A percentile compares a stretch with the other conserved stretches of the same genome.
Evolutionary conservation across 2,113 vertebrate genomes (phyloP).

Genomic region (Vireo altiloquus): DNA sequence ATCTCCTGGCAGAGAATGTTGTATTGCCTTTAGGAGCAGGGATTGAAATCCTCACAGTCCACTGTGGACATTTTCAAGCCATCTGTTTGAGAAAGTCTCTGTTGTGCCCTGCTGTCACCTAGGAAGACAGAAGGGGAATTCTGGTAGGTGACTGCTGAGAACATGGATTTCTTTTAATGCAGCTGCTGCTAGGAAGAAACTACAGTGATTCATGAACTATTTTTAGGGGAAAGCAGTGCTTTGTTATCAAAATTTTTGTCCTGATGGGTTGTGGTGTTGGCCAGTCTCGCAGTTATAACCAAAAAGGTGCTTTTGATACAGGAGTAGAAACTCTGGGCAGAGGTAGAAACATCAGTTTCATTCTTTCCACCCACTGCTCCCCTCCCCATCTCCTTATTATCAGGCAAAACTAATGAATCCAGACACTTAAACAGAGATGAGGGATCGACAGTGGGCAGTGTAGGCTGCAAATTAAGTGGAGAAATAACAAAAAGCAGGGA

Average conservation of each 20-base stretch:
- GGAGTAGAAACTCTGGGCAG: constrained; percentile 36
- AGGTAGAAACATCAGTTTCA: neutral
- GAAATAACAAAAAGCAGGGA: neutral
- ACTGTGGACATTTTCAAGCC: neutral
- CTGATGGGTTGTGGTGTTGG: neutral
- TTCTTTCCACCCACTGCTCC: neutral
- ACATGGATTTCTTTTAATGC: neutral
- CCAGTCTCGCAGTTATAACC: neutral
- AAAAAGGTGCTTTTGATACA: constrained; percentile 27
- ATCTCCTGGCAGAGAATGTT: neutral
- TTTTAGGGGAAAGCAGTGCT: neutral
- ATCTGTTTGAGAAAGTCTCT: neutral
- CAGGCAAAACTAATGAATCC: neutral
- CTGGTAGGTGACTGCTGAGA: neutral
- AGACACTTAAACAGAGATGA: neutral
- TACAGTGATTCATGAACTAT: neutral
- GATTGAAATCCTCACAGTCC: neutral
- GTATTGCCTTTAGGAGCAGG: neutral
- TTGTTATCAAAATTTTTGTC: neutral
- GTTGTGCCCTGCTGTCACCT: neutral
- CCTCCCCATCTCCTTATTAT: neutral
- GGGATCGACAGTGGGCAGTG: neutral
- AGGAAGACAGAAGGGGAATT: neutral
- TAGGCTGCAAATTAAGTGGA: neutral
- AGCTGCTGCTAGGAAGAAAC: constrained; percentile 10